Conservation (phyloP, 2,113 vertebrate species). For the Dromiciops gliroides region DNA sequence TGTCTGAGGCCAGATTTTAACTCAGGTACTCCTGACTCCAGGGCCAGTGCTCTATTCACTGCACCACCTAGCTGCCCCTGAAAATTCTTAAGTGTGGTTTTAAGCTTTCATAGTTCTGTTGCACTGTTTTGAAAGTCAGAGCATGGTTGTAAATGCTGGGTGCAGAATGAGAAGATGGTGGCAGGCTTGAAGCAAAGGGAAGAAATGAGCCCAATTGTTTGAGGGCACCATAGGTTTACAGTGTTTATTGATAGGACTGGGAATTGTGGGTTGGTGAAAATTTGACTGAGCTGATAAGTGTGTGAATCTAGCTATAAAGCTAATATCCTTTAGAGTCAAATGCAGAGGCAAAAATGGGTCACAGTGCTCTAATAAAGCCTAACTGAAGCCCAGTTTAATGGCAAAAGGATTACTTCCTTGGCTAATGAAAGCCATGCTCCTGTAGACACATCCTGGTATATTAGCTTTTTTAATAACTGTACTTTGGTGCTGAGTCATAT, state of each 20-base stretch:
- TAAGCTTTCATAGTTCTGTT: neutral
- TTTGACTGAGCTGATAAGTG: constrained; percentile 7
- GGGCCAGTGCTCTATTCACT: too few species aligned
- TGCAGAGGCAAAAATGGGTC: constrained; percentile 38
- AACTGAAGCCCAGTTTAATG: constrained; percentile 24
- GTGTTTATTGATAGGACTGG: neutral
- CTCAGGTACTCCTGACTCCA: too few species aligned
- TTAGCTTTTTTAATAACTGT: constrained; percentile 38
- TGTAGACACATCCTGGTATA: constrained; percentile 44
- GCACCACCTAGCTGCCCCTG: too few species aligned
- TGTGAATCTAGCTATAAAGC: constrained; percentile 29
- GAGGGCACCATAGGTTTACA: constrained; percentile 13
- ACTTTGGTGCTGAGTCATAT: constrained; percentile 43
- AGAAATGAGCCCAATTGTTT: neutral
- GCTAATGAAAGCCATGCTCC: constrained; percentile 30
- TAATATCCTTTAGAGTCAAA: constrained; percentile 8
- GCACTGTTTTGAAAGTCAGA: neutral
- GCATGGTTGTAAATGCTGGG: neutral
- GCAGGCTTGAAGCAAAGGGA: neutral
- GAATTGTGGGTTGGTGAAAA: constrained; percentile 1
- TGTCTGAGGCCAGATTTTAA: too few species aligned
- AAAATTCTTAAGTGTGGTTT: neutral
- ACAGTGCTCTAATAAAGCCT: constrained; percentile 26
- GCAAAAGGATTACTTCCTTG: constrained; percentile 42
- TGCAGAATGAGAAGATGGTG: neutral